A percentile compares a stretch with the other conserved stretches of the same genome.
These are phyloP conservation scores for Sarcophaga bullata DNA, from an alignment of 1,140 invertebrate species.

Conservation along the genomic window DNA sequence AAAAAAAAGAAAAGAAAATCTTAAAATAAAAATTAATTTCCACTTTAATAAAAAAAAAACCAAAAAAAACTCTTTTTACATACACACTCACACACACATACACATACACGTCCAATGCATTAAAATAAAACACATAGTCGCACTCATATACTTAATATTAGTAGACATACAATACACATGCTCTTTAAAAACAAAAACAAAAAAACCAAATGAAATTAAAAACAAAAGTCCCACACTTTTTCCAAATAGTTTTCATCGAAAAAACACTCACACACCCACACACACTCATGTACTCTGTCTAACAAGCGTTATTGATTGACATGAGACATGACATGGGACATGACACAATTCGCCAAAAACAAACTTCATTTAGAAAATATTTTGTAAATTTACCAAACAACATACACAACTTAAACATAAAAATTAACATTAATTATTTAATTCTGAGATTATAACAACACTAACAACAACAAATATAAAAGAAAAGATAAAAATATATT, in stretches of 20 bases:
- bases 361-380: not conserved
- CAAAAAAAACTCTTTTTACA: not conserved
- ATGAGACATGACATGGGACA: no score
- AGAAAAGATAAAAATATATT: constrained; percentile 23
- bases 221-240: no score
- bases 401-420: not conserved
- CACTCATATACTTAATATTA: no score
- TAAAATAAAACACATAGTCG: no score
- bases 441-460: constrained; percentile 9
- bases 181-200: no score
- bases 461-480: not conserved
- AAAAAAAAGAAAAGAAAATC: constrained; percentile 47
- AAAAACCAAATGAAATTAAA: no score
- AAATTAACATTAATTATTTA: not conserved
- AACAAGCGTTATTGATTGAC: no score
- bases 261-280: no score
- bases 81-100: not conserved
- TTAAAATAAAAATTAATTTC: not conserved
- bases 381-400: not conserved
- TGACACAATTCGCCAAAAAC: not conserved
- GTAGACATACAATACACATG: no score
- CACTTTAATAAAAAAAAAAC: not conserved
- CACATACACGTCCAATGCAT: no score
- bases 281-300: no score
- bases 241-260: no score